phyloP scores from a whole-genome alignment of 2,888 invertebrate species.

The Xiphydria camelus region DNA sequence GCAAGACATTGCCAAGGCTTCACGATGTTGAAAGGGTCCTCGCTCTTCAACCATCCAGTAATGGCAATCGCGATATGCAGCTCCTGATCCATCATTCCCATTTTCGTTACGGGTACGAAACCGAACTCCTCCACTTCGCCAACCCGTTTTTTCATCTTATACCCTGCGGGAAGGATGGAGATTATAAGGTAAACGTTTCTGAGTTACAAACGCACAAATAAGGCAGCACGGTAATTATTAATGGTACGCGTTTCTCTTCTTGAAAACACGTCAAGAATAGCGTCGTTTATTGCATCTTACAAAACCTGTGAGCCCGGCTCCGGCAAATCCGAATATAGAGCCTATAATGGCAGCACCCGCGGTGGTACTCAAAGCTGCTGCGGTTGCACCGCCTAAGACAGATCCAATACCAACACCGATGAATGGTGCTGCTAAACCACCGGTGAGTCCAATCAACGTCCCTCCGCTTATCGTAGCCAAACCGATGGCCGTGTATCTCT shows the following conservation, averaged over 20 bases:
- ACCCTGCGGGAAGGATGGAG: conserved; percentile 52
- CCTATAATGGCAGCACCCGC: conserved; percentile 64
- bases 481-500: conserved; percentile 67
- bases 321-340: conserved; percentile 69
- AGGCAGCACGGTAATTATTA: too few relatives aligned
- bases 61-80: conserved; percentile 67
- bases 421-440: conserved; percentile 69
- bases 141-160: conserved; percentile 70
- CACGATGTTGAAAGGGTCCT: conserved; percentile 53
- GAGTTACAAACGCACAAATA: background rate
- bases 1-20: conserved; percentile 64
- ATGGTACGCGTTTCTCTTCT: too few relatives aligned
- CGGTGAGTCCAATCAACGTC: conserved; percentile 67
- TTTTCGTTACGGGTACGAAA: conserved; percentile 61
- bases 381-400: conserved; percentile 56
- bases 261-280: too few relatives aligned
- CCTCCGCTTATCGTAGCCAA: conserved; percentile 68
- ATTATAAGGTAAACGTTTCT: background rate
- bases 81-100: conserved; percentile 49
- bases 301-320: conserved; percentile 66
- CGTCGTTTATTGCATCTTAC: too few relatives aligned
- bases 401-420: conserved; percentile 62
- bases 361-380: conserved; percentile 60
- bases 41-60: conserved; percentile 68
- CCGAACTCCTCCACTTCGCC: conserved; percentile 71